A percentile compares a stretch with the other conserved stretches of the same genome.
phyloP scores from a whole-genome alignment of 2,888 invertebrate genomes.

The Cotesia congregata region DNA sequence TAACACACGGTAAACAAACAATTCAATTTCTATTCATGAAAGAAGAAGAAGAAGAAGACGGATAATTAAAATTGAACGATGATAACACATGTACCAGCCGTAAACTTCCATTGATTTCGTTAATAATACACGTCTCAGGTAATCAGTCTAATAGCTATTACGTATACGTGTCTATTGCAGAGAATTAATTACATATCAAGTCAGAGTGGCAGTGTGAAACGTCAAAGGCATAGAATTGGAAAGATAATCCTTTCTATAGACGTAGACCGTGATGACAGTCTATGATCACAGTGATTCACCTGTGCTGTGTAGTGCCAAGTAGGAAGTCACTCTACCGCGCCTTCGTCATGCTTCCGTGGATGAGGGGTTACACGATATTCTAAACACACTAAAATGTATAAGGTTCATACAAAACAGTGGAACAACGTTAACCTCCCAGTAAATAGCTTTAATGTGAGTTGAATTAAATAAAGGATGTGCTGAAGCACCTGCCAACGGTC shows the following conservation, averaged over 20 bases:
- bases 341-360: constrained; percentile 46
- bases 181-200: constrained; percentile 1
- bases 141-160: constrained; percentile 7
- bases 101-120: not conserved
- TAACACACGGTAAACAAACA: too few species aligned
- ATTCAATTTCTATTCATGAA: not conserved
- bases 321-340: constrained; percentile 36
- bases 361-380: constrained; percentile 20
- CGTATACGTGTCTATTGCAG: not conserved
- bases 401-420: not conserved
- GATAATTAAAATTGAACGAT: too few species aligned
- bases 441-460: not conserved
- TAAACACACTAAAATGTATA: not conserved
- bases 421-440: constrained; percentile 8
- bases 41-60: too few species aligned
- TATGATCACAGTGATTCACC: constrained; percentile 51
- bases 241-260: constrained; percentile 11
- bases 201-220: not conserved
- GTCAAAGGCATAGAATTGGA: constrained; percentile 27
- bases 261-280: constrained; percentile 39
- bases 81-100: not conserved
- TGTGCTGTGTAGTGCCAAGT: constrained; percentile 40
- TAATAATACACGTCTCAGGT: not conserved
- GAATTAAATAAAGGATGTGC: constrained; percentile 24
- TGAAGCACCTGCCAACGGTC: constrained; percentile 56